Percentiles rank a stretch among this genome's conserved stretches.
These are phyloP conservation scores for Apus apus DNA, from an alignment of 2,113 vertebrate genomes.

Conservation along the genomic window DNA sequence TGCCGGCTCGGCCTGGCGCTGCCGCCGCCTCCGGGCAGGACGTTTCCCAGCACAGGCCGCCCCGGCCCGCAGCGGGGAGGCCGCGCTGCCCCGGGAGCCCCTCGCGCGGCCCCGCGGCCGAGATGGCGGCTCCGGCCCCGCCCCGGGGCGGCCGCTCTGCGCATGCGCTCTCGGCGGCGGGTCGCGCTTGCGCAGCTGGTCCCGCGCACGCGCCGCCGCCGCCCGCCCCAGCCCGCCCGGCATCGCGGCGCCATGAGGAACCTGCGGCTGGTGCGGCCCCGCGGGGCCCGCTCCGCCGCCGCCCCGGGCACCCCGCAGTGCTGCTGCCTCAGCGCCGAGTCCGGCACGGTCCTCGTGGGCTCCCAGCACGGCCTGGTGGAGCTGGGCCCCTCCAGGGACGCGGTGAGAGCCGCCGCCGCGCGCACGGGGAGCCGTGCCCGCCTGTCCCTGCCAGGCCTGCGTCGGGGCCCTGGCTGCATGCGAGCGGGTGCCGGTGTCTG, in stretches of 20 bases:
- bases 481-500: neutral
- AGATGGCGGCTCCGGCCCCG: too few species aligned
- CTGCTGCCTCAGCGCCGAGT: slow-evolving; percentile 76
- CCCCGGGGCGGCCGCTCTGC: too few species aligned
- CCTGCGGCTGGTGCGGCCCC: slow-evolving; percentile 81
- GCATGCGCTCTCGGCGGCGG: too few species aligned
- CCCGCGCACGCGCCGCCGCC: neutral
- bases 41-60: rapidly evolving
- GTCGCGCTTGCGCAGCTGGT: neutral
- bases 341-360: slow-evolving; percentile 79
- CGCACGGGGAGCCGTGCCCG: neutral
- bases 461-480: neutral
- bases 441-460: neutral
- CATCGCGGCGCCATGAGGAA: slow-evolving; percentile 83
- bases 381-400: slow-evolving; percentile 66
- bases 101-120: too few species aligned
- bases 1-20: neutral
- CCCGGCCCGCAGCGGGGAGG: too few species aligned
- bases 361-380: slow-evolving; percentile 83
- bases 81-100: rapidly evolving
- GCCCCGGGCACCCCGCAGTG: slow-evolving; percentile 78
- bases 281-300: neutral
- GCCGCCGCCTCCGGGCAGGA: neutral
- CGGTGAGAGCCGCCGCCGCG: slow-evolving; percentile 51
- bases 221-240: rapidly evolving